Evolutionary conservation across 2,888 invertebrate species (phyloP).

Genomic region (Drosophila merina): DNA sequence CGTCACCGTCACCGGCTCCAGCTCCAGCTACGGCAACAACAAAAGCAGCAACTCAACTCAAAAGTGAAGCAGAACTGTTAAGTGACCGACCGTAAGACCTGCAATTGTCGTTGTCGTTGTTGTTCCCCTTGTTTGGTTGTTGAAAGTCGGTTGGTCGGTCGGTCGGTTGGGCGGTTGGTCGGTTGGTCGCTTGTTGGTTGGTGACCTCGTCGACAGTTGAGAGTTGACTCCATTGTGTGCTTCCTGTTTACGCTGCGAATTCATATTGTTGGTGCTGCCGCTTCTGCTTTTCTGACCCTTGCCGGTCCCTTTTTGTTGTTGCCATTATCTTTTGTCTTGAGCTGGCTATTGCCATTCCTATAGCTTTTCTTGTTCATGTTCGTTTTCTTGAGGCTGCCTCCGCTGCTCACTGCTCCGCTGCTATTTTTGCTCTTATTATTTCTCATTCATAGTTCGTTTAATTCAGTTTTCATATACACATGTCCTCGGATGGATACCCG

Average conservation of each 20-base stretch:
- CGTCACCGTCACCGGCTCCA: no score
- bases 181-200: constrained; percentile 40
- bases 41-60: constrained; percentile 49
- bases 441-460: constrained; percentile 77
- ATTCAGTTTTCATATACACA: constrained; percentile 75
- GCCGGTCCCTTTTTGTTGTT: constrained; percentile 45
- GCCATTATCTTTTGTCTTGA: constrained; percentile 70
- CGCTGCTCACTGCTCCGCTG: no score
- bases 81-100: constrained; percentile 77
- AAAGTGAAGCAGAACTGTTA: constrained; percentile 71
- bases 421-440: constrained; percentile 47
- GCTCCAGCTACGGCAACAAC: neutral
- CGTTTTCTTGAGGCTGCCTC: constrained; percentile 42
- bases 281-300: constrained; percentile 14
- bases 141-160: constrained; percentile 5
- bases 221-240: constrained; percentile 76
- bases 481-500: constrained; percentile 5
- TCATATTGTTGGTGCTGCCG: constrained; percentile 37
- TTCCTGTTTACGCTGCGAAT: constrained; percentile 73
- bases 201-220: constrained; percentile 73
- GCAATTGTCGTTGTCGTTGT: constrained; percentile 55
- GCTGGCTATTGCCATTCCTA: constrained; percentile 61
- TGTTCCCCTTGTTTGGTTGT: constrained; percentile 37
- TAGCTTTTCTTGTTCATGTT: constrained; percentile 51
- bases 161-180: no score